Evolutionary conservation across 37 sponge, comb jelly and placozoan genomes (phyloP).

Genomic region (Chondrilla cf. caribensis): DNA sequence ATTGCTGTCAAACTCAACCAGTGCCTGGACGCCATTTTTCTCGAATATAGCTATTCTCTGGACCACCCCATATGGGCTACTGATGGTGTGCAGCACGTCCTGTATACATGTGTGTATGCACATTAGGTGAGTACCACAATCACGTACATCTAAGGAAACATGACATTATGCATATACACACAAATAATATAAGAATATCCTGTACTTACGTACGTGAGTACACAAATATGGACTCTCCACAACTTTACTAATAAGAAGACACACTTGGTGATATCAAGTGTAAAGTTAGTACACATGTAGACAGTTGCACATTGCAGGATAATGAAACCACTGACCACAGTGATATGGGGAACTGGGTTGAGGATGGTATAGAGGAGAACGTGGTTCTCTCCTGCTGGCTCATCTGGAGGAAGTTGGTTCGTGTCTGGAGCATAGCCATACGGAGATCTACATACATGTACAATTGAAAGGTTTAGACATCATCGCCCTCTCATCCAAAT

Average conservation of each 20-base stretch:
- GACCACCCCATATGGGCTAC: slow-evolving; percentile 85
- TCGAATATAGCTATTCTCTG: slow-evolving; percentile 82
- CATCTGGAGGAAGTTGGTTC: slow-evolving; percentile 1
- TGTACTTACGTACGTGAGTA: not conserved
- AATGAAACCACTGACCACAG: slow-evolving; percentile 74
- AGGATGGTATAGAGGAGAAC: slow-evolving; percentile 90
- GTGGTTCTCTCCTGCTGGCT: slow-evolving; percentile 55
- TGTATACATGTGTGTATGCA: too few species aligned
- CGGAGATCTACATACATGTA: slow-evolving; percentile 62
- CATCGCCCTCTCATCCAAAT: too few species aligned
- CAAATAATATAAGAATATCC: too few species aligned
- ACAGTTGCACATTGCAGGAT: too few species aligned
- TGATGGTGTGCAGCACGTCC: slow-evolving; percentile 87
- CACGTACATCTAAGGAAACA: not conserved
- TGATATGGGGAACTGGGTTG: slow-evolving; percentile 88
- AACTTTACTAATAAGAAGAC: not conserved
- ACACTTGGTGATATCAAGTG: not conserved
- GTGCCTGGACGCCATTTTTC: slow-evolving; percentile 91
- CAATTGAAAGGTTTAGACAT: too few species aligned
- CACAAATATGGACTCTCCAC: not conserved
- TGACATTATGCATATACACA: too few species aligned
- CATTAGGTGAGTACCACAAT: not conserved
- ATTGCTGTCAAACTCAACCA: slow-evolving; percentile 89
- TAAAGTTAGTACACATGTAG: too few species aligned
- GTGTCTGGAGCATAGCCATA: slow-evolving; percentile 72